Evolutionary conservation across 2,888 invertebrate genomes (phyloP).

Genomic region (Polia nebulosa): DNA sequence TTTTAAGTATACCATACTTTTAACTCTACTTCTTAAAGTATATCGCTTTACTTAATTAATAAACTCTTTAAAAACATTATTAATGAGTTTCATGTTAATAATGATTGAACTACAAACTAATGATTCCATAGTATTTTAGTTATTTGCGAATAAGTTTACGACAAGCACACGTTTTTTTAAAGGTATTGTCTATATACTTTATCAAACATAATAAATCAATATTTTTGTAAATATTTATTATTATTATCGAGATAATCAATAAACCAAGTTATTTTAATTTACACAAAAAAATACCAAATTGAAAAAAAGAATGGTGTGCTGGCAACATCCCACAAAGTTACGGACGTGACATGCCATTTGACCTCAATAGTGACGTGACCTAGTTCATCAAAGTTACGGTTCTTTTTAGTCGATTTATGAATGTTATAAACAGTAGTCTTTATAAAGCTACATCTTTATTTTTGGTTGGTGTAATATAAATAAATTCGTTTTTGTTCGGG

Average conservation of each 20-base stretch:
- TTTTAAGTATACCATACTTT: neutral
- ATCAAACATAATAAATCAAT: neutral
- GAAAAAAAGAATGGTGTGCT: neutral
- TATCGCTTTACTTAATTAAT: too few species aligned
- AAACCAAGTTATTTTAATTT: neutral
- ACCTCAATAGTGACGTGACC: slow-evolving; percentile 17
- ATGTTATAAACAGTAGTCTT: neutral
- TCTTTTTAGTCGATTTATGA: slow-evolving; percentile 52
- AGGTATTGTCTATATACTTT: neutral
- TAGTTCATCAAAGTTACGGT: slow-evolving; percentile 34
- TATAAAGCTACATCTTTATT: neutral
- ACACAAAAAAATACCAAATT: neutral
- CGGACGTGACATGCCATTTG: slow-evolving; percentile 43
- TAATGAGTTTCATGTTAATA: neutral
- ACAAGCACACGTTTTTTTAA: neutral
- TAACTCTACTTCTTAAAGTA: neutral
- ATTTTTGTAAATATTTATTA: neutral
- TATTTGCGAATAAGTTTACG: too few species aligned
- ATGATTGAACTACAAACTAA: too few species aligned
- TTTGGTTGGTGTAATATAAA: neutral
- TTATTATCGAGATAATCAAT: neutral
- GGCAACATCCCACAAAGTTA: slow-evolving; percentile 45
- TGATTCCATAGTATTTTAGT: too few species aligned
- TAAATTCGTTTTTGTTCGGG: neutral
- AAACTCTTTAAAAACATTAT: neutral